Evolutionary conservation across 1,140 invertebrate species (phyloP).

Genomic region (Lerema accius): DNA sequence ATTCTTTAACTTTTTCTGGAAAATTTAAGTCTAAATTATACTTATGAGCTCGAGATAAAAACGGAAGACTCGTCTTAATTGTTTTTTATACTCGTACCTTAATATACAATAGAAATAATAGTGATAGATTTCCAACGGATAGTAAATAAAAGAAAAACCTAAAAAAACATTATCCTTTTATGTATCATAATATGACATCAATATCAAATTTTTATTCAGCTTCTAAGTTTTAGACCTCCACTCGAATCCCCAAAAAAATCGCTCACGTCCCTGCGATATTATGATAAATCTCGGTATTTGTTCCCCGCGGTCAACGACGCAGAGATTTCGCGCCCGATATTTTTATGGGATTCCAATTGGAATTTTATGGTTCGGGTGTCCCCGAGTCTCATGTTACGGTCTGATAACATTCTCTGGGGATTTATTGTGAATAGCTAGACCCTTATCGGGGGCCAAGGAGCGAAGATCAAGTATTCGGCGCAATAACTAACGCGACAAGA

Average conservation of each 20-base stretch:
- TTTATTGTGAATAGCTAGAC: conserved; percentile 30
- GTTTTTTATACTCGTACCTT: too few relatives aligned
- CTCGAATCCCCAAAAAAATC: background rate
- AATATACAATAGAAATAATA: too few relatives aligned
- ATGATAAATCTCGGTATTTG: conserved; percentile 20
- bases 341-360: conserved; percentile 41
- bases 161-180: too few relatives aligned
- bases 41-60: too few relatives aligned
- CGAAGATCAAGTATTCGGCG: conserved; percentile 8
- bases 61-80: too few relatives aligned
- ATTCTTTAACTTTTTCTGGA: too few relatives aligned
- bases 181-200: too few relatives aligned
- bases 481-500: conserved; percentile 8
- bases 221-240: too few relatives aligned
- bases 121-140: too few relatives aligned
- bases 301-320: conserved; percentile 18
- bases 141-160: too few relatives aligned
- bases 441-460: conserved; percentile 17
- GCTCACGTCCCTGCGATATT: background rate
- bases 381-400: conserved; percentile 36
- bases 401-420: conserved; percentile 38
- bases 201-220: too few relatives aligned
- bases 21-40: too few relatives aligned
- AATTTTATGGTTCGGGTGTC: conserved; percentile 40
- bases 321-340: conserved; percentile 40